Evolutionary conservation across 2,888 invertebrate species (phyloP), one percentile per base, ranked within the genome.

Genomic region (Xestia ashworthii): DNA sequence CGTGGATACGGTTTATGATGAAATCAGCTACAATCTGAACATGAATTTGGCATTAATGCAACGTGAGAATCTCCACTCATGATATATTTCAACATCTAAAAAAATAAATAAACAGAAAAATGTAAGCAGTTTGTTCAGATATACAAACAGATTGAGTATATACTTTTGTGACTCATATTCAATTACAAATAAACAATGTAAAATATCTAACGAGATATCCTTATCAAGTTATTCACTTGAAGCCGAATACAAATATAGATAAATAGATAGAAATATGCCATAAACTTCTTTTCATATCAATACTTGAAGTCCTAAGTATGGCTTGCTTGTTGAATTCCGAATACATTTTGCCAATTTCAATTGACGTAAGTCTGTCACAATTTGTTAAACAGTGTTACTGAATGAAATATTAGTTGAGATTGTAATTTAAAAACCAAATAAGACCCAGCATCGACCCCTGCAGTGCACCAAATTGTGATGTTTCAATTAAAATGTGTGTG

Each of bases 381-480:
- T 44, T 32, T 19, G 38, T 46, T 58, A 0, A 41, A 41, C 41
- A 80, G 1, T 22, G 22, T 38, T 2, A 14, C 9, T 50, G 14
- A 32, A 16, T 48, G 22, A 32, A 55, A 72, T 64, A 50, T 74
- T 70, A 76, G 14, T 68, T 55, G 16, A 76, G 16, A 50, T 74
- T 55, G 19, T 3, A 46, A 64, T 32, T 38, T 66, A 50, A 64
- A 72, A 60, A 78, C 65, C 60, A 73, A 87, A 86, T 86, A 81
- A 84, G 89, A 89, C 83, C 88, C 87, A 91, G 88, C 82, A 90
- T 87, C 78, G 80, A 87, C 78, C 88, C 88, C 79, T 88, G 89
- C 86, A 78, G 72, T 75, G 86, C 75, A 81, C 84, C 74, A 64
- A 83, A 67, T 71, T 77, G 81, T 87, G 76, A 86, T 87, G 66